Conservation (phyloP, 2,797 vertebrate species). For the Otolemur crassicaudatus region DNA sequence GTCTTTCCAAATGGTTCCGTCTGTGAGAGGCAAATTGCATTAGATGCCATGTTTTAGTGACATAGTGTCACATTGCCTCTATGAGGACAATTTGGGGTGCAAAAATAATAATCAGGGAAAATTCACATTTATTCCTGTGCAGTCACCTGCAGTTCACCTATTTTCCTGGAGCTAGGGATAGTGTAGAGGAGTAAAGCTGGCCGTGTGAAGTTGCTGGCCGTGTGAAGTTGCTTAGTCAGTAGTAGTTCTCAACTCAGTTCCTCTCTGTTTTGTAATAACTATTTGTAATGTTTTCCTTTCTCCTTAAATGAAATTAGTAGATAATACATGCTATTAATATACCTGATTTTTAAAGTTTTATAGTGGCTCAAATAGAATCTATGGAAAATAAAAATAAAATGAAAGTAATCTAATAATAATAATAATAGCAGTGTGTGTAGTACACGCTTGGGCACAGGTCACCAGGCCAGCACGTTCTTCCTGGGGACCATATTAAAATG, state of each 20-base stretch:
- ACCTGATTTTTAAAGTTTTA: not conserved
- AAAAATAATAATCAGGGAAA: not conserved
- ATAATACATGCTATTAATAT: not conserved
- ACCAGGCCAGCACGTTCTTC: not conserved
- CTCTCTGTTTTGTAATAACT: not conserved
- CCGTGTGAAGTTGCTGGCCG: not conserved
- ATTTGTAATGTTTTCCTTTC: slow-evolving; percentile 30
- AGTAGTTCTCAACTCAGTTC: not conserved
- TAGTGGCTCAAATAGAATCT: not conserved
- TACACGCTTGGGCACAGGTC: not conserved
- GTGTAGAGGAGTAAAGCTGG: not conserved
- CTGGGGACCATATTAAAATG: not conserved
- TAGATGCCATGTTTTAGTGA: not conserved
- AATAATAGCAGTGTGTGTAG: no score
- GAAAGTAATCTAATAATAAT: not conserved
- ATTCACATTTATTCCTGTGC: not conserved
- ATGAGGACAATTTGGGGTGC: not conserved
- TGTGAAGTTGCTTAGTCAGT: not conserved
- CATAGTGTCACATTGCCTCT: not conserved
- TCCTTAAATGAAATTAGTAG: slow-evolving; percentile 16
- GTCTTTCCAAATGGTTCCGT: not conserved
- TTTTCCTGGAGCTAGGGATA: not conserved
- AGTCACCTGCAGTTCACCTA: not conserved
- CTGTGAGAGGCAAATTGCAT: not conserved
- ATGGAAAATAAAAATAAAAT: slow-evolving; percentile 41